Base-by-base conservation (phyloP, 1,140 invertebrate genomes). In the Caerostris extrusa region DNA sequence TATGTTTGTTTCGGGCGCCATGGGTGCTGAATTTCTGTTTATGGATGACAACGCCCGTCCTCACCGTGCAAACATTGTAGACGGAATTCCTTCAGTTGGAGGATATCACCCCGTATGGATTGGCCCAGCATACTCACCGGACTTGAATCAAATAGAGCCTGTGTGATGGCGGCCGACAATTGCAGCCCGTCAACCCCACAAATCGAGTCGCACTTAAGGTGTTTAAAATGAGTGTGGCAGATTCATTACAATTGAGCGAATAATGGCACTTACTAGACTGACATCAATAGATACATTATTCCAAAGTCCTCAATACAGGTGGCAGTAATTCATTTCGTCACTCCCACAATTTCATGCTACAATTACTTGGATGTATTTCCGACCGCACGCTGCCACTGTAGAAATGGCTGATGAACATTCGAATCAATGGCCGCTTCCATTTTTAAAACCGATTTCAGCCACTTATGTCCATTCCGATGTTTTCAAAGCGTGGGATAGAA, bases 251-350 rank as follows among this genome's bases (percentile, higher is more conserved):
- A 77, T 50, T 10, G 69, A 77, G 3, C 50, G 34, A n/a, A n/a
- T n/a, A 77, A 77, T 77, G 69, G 10, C 19, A 77, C 69, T n/a
- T n/a, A n/a, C n/a, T n/a, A n/a, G n/a, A n/a, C n/a, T 77, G 69
- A 77, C 69, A 77, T 77, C 69, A 77, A 77, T 77, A 34, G 50
- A 77, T 77, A 77, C 69, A 77, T 77, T 77, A 77, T 77, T 77
- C 69, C 50, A 34, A 77, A 77, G 50, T 77, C 50, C 69, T 10
- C 69, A 77, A 50, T 77, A 8, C 69, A 10, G n/a, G n/a, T 17
- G 50, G 69, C 69, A 34, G 50, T 50, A 77, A 77, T 77, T 77
- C 19, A 77, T 77, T 77, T 77, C 69, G 69, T 34, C 10, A 53
- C 19, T 77, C n/a, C n/a, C 69, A 53, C 34, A 77, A 53, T 77